Conservation (phyloP, 1,140 invertebrate genomes). For the Tenebrio molitor region DNA sequence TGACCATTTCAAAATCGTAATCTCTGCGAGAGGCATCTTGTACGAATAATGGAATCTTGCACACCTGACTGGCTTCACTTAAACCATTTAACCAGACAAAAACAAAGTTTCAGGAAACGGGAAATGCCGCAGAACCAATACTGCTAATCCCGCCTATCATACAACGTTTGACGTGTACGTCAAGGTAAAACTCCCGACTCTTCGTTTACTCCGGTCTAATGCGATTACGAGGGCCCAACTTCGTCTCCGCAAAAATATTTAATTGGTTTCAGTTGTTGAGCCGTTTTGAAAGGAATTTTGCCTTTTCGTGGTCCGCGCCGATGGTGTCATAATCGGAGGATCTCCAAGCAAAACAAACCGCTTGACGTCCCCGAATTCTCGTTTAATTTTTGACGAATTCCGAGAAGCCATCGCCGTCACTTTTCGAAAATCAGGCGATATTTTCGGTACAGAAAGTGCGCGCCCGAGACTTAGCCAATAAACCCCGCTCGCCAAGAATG, state of each 20-base stretch:
- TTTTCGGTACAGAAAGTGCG: neutral
- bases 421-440: neutral
- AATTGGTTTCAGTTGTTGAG: conserved; percentile 5
- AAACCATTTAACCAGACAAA: conserved; percentile 28
- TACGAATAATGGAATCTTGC: conserved; percentile 19
- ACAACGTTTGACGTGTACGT: conserved; percentile 15
- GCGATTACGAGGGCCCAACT: conserved; percentile 41
- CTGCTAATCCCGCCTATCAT: conserved; percentile 46
- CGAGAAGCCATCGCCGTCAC: too few species aligned
- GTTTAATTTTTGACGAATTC: too few species aligned
- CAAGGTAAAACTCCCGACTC: neutral
- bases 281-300: neutral
- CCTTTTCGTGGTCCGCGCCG: too few species aligned
- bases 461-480: too few species aligned
- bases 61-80: conserved; percentile 36
- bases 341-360: too few species aligned
- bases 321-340: too few species aligned
- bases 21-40: conserved; percentile 11
- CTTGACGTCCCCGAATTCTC: too few species aligned
- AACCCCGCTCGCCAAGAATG: neutral
- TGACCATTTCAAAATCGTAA: neutral
- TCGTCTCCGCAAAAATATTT: neutral
- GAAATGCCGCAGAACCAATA: conserved; percentile 48
- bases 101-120: conserved; percentile 33
- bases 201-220: conserved; percentile 48